phyloP scores from a whole-genome alignment of 2,113 vertebrate species.

The Ochotona curzoniae region DNA sequence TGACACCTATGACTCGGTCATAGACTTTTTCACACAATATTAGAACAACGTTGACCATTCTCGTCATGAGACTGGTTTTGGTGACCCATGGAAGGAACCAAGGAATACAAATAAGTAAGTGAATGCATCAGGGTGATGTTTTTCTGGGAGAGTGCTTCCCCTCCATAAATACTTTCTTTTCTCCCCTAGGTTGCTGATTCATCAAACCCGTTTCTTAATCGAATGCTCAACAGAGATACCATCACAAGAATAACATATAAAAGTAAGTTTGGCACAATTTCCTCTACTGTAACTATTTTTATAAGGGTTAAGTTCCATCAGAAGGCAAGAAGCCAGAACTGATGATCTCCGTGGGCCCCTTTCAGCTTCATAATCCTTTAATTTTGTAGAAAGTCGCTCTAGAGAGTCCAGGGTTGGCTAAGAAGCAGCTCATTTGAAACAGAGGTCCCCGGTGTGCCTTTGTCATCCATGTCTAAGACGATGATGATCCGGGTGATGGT shows the following conservation, averaged over 20 bases:
- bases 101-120: background rate
- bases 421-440: background rate
- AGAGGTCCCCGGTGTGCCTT: constrained; percentile 14
- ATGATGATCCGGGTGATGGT: constrained; percentile 50
- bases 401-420: background rate
- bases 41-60: background rate
- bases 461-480: constrained; percentile 35
- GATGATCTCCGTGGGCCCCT: constrained; percentile 18
- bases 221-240: constrained; percentile 99
- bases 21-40: background rate
- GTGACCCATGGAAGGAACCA: background rate
- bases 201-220: constrained; percentile 98
- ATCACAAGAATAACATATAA: constrained; percentile 99
- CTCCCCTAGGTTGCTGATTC: constrained; percentile 94
- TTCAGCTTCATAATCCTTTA: constrained; percentile 46
- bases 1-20: background rate
- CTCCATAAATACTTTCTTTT: constrained; percentile 66
- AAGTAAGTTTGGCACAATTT: constrained; percentile 91
- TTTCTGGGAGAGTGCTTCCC: background rate
- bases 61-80: background rate
- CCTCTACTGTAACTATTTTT: background rate
- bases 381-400: constrained; percentile 4
- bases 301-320: constrained; percentile 48
- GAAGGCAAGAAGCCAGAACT: constrained; percentile 64
- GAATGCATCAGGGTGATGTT: background rate